Percentiles rank a stretch among this genome's conserved stretches.
These are phyloP conservation scores for Platygyra sinensis DNA, from an alignment of 64 coral and sea anemone genomes.

Conservation along the genomic window DNA sequence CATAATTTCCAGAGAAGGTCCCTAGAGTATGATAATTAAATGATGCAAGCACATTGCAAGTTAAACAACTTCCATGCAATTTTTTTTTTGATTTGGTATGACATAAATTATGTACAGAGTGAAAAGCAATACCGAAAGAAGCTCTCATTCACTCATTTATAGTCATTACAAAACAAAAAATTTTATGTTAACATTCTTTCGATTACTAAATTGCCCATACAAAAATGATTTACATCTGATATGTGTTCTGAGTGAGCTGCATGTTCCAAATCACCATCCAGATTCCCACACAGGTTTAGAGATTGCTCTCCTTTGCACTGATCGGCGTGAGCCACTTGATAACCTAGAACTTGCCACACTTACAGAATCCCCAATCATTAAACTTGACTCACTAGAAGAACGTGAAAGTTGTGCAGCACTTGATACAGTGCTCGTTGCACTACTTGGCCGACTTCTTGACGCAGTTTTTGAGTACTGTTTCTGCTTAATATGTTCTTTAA, in stretches of 20 bases:
- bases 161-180: no score
- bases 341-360: conserved; percentile 80
- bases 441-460: conserved; percentile 60
- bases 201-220: no score
- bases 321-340: conserved; percentile 53
- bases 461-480: conserved; percentile 59
- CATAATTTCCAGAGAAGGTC: no score
- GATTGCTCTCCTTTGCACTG: conserved; percentile 30
- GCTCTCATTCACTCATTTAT: no score
- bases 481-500: conserved; percentile 77
- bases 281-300: conserved; percentile 84
- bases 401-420: conserved; percentile 45
- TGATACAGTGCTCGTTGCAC: conserved; percentile 52
- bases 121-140: no score
- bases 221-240: not conserved
- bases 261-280: conserved; percentile 66
- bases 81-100: no score
- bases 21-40: no score
- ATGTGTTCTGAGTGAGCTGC: no score
- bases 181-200: no score
- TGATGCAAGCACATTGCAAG: no score
- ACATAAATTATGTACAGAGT: no score
- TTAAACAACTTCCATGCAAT: no score
- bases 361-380: conserved; percentile 65
- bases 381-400: conserved; percentile 60